These are phyloP conservation scores for Phthorimaea operculella DNA, from an alignment of 1,140 invertebrate genomes.

Conservation along the genomic window DNA sequence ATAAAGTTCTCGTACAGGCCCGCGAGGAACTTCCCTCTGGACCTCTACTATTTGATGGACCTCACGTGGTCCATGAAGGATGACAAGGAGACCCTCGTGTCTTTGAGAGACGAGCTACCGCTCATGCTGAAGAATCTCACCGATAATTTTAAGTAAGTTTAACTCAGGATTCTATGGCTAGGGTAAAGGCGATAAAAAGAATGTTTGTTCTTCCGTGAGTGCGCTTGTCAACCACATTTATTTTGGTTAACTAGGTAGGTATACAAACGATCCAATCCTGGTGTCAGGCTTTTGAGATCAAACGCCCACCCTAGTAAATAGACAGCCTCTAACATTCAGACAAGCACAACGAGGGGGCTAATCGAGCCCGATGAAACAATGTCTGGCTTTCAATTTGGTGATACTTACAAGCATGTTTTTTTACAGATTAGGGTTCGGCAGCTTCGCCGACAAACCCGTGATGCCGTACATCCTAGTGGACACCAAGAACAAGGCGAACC, in stretches of 20 bases:
- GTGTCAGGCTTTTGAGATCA: too few relatives aligned
- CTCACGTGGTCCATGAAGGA: constrained; percentile 90
- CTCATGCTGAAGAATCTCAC: constrained; percentile 78
- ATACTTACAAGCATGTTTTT: constrained; percentile 4
- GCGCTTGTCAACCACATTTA: too few relatives aligned
- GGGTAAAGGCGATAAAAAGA: too few relatives aligned
- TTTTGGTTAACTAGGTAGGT: constrained; percentile 11
- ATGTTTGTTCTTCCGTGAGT: too few relatives aligned
- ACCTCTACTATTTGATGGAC: constrained; percentile 94
- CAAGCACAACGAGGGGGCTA: too few relatives aligned
- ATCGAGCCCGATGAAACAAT: too few relatives aligned
- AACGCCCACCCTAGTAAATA: too few relatives aligned
- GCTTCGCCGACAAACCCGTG: constrained; percentile 85
- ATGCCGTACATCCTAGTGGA: constrained; percentile 79
- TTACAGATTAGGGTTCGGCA: constrained; percentile 79
- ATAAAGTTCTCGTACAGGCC: constrained; percentile 70
- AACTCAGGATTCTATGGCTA: too few relatives aligned
- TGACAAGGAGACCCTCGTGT: constrained; percentile 83
- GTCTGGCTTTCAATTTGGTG: too few relatives aligned
- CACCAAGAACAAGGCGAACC: constrained; percentile 54
- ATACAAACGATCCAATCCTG: too few relatives aligned
- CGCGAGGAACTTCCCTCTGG: constrained; percentile 88
- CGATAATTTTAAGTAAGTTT: constrained; percentile 75
- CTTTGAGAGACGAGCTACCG: constrained; percentile 77
- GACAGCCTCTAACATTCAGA: too few relatives aligned